Conservation (phyloP, 2,797 vertebrate species). For the Muscicapa comitata region DNA sequence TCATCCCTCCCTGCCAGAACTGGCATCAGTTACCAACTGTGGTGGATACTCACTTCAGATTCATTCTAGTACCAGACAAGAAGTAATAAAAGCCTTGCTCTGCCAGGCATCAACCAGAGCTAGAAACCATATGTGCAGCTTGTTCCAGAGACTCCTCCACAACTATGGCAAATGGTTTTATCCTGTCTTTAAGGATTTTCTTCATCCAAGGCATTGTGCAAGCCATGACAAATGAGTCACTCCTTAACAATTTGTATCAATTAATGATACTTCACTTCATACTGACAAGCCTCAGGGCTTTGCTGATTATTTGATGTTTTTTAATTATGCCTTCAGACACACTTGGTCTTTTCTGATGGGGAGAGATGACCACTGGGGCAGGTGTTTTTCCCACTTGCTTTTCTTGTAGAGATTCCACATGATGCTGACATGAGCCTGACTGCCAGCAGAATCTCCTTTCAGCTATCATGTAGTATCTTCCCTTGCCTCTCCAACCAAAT, state of each 20-base stretch:
- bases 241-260: not conserved
- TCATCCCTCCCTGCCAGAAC: not conserved
- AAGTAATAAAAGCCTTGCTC: constrained; percentile 9
- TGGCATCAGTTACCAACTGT: not conserved
- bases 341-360: not conserved
- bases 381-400: not conserved
- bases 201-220: not conserved
- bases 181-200: not conserved
- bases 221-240: not conserved
- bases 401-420: not conserved
- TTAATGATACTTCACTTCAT: not conserved
- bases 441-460: not conserved
- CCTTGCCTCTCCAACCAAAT: not conserved
- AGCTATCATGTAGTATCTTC: not conserved
- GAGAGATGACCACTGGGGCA: not conserved
- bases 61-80: not conserved
- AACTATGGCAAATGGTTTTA: not conserved
- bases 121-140: not conserved
- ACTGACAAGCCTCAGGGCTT: not conserved
- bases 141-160: not conserved
- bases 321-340: not conserved
- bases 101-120: constrained; percentile 1
- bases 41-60: constrained; percentile 22
- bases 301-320: not conserved
- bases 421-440: not conserved